phyloP scores from a whole-genome alignment of 2,797 vertebrate genomes.

The Pangasius mekongensis region DNA sequence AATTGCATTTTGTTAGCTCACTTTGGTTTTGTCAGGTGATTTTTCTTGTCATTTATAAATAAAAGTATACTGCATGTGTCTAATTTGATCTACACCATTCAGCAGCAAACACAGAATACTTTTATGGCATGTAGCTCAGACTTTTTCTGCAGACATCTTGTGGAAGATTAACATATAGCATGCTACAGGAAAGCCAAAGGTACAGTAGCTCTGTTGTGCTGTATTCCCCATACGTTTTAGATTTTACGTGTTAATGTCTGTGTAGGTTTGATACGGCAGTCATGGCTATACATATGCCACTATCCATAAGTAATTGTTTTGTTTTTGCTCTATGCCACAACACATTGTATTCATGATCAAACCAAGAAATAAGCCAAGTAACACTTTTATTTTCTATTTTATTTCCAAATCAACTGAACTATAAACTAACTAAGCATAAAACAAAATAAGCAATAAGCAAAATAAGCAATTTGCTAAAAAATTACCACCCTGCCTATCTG shows the following conservation, averaged over 20 bases:
- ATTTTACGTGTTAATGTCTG: neutral
- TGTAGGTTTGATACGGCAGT: neutral
- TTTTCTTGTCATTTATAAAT: neutral
- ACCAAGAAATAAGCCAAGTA: neutral
- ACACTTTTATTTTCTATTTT: neutral
- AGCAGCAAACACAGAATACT: neutral
- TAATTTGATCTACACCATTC: neutral
- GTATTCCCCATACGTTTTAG: neutral
- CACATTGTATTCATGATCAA: conserved; percentile 1
- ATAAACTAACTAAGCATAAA: neutral
- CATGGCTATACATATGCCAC: neutral
- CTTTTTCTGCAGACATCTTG: neutral
- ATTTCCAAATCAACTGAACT: neutral
- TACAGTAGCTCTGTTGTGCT: neutral
- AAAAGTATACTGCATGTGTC: neutral
- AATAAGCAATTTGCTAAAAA: no score
- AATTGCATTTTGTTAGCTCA: neutral
- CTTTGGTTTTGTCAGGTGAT: neutral
- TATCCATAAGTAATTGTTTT: neutral
- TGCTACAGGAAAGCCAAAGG: neutral
- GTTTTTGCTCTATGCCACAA: neutral
- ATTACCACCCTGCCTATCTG: neutral
- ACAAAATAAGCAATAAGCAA: neutral
- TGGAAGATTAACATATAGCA: neutral
- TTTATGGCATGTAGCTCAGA: neutral